Base-by-base conservation (phyloP, 2,888 invertebrate species). In the Agriotes lineatus region DNA sequence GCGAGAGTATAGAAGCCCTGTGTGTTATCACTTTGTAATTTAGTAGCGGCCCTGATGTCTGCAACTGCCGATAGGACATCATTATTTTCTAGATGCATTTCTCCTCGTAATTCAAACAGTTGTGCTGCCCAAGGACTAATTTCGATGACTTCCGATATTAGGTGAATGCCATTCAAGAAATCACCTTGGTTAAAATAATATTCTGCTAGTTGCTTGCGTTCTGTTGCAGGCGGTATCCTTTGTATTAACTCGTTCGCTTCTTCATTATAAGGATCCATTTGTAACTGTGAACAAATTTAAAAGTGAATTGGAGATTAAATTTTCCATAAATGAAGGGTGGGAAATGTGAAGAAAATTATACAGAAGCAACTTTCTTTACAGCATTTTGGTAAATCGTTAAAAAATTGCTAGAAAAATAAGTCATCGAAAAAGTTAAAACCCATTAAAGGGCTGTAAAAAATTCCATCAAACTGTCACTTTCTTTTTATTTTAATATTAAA, bases 11-110 rank as follows among this genome's bases (percentile, higher is more conserved):
- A 89, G 84, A 90, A 94, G 0, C 96, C 97, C 65, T 89, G 90
- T 0, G 97, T 97, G 81, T 96, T 96, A 85, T 99, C 99, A 74
- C 94, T 91, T 69, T 93, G 90, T 67, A 99, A 87, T 77, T 97
- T 95, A 66, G 97, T 96, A 39, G 96, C 93, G 0, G 95, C 91
- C 42, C 95, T 88, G 78, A 99, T 89, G 84, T 99, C 99, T 18
- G 93, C 90, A 72, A 98, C 94, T 12, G 99, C 99, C 39, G 94
- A 91, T 79, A 92, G 88, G 37, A 92, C 86, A 83, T 98, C 96
- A 62, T 93, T 93, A 76, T 86, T 82, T 10, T 88, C 90, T 72
- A 95, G 90, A 80, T 96, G 93, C 81, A 95, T 92, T 79, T 96
- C 93, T 0, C 97, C 94, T 35, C 99, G 85, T 44, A 95, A 88